These are phyloP conservation scores for Molanna angustata DNA, from an alignment of 2,888 invertebrate genomes.

Conservation along the genomic window DNA sequence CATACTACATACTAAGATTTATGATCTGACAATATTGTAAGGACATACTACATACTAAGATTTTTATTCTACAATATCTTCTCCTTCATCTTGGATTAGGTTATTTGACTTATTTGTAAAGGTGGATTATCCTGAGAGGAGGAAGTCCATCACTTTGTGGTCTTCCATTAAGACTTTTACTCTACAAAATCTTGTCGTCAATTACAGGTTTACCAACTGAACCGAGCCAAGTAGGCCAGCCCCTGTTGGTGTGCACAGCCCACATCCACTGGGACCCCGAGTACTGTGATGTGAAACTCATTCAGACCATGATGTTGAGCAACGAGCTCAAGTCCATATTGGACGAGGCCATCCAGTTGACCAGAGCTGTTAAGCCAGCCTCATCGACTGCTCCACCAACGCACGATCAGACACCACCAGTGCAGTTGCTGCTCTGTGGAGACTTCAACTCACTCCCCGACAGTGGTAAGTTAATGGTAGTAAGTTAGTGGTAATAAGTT, in stretches of 20 bases:
- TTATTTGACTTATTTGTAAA: too few species aligned
- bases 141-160: too few species aligned
- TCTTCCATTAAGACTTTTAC: not conserved
- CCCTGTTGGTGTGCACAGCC: slow-evolving; percentile 93
- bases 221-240: slow-evolving; percentile 73
- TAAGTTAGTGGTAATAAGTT: too few species aligned
- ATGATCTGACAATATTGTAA: too few species aligned
- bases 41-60: too few species aligned
- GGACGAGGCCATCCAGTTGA: slow-evolving; percentile 80
- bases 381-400: slow-evolving; percentile 59
- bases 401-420: slow-evolving; percentile 71
- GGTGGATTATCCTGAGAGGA: too few species aligned
- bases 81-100: too few species aligned
- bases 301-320: slow-evolving; percentile 98
- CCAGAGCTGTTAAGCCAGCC: slow-evolving; percentile 50
- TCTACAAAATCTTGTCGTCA: not conserved
- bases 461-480: slow-evolving; percentile 62
- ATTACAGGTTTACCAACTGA: slow-evolving; percentile 67
- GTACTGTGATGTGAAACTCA: slow-evolving; percentile 98
- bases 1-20: too few species aligned
- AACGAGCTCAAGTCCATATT: slow-evolving; percentile 87
- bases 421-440: slow-evolving; percentile 92
- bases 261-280: slow-evolving; percentile 99
- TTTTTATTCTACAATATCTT: too few species aligned
- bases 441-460: slow-evolving; percentile 98